Conservation (phyloP, 53 echinoderm and acorn worm genomes). For the Patiria pectinifera region DNA sequence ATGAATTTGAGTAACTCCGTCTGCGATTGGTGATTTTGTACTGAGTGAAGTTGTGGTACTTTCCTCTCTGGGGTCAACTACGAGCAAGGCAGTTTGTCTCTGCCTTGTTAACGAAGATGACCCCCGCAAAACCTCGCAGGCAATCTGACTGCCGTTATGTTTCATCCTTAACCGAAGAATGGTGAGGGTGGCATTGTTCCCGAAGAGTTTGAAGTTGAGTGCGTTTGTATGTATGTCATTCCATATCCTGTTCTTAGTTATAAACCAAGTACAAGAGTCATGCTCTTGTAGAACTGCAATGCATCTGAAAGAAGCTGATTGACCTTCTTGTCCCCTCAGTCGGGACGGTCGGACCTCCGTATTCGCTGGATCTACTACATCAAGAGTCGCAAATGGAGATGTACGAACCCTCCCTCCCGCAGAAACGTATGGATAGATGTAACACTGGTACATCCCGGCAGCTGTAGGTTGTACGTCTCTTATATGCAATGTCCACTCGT, state of each 20-base stretch:
- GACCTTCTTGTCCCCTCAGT: not conserved
- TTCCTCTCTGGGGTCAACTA: not conserved
- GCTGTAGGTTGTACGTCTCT: not conserved
- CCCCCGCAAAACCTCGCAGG: not conserved
- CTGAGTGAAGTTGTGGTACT: not conserved
- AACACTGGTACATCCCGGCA: not conserved
- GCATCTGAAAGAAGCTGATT: not conserved
- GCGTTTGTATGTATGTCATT: not conserved
- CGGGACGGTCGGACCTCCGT: not conserved
- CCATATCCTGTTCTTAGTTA: not conserved
- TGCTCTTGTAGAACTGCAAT: not conserved
- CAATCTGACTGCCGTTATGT: not conserved
- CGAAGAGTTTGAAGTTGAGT: not conserved
- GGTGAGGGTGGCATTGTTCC: not conserved
- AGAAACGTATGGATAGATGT: not conserved
- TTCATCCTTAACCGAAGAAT: not conserved
- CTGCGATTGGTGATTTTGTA: not conserved
- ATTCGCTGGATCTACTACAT: not conserved
- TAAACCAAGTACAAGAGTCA: not conserved
- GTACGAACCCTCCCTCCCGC: not conserved
- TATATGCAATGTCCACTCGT: constrained; percentile 5
- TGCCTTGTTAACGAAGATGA: not conserved
- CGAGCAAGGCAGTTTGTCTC: not conserved
- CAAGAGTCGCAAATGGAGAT: not conserved
- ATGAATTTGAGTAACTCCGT: not conserved